Evolutionary conservation across 2,888 invertebrate genomes (phyloP), one percentile per base, ranked within the genome.

Genomic region (Rhamnusium bicolor): DNA sequence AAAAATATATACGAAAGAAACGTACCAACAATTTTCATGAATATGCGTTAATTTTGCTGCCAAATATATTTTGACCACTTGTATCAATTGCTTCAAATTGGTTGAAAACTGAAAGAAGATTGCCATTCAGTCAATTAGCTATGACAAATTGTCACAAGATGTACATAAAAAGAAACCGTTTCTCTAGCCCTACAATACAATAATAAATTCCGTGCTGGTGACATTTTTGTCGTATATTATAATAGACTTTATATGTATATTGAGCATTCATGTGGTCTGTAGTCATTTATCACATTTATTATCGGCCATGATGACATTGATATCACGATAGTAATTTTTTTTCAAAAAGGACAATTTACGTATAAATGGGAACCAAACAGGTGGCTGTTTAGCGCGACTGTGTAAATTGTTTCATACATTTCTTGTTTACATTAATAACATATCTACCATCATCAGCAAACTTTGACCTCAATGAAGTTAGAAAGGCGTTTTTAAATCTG

Each of bases 361-460:
- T 58, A 32, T 18, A 58, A 58, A 58, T 58, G 14, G 58, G 10
- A 19, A 51, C 10, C 19, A 18, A 46, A 61, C 24, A 61, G 46
- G 61, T 61, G 61, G 61, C 14, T 16, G 47, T 46, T n/a, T 16
- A 32, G 12, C 18, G 7, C 21, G 24, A 21, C 65, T 53, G n/a
- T 65, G 53, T 32, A 53, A 53, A 54, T n/a, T 12, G 19, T 53
- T 40, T 21, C 53, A 54, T 19, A 51, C 29, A 19, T 32, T 32
- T 65, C 54, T 63, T 65, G 32, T 10, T 18, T 14, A 18, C 21
- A 51, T 29, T 29, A 53, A 65, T 65, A 65, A 65, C 40, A 65
- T 65, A 65, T 54, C 65, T 53, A 65, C 19, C 19, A 47, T 61
- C 27, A 47, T 29, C 27, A 18, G 8, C 29, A 51, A 63, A 49